Evolutionary conservation across 35 echinoderm and acorn worm species (phyloP).

Genomic region (Strongylocentrotus purpuratus): DNA sequence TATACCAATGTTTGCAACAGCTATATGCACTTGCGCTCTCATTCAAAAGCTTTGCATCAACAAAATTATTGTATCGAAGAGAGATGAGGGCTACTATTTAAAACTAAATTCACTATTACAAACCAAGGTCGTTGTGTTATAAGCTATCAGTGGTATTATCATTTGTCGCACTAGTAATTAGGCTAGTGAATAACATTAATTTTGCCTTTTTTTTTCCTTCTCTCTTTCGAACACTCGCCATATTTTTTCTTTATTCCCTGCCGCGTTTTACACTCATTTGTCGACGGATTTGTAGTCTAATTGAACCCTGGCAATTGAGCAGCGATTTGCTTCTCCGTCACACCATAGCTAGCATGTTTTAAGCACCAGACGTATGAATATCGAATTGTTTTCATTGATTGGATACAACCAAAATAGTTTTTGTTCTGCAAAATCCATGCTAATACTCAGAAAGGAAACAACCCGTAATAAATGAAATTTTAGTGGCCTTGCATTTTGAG

Average conservation of each 20-base stretch:
- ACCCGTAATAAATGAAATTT: neutral
- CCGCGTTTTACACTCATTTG: neutral
- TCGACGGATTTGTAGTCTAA: conserved; percentile 19
- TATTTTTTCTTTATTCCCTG: neutral
- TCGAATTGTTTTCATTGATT: neutral
- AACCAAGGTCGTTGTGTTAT: too few relatives aligned
- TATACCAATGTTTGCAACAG: too few relatives aligned
- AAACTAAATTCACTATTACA: too few relatives aligned
- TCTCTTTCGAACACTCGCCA: neutral
- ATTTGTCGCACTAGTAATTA: neutral
- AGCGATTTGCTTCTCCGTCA: neutral
- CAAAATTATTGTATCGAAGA: too few relatives aligned
- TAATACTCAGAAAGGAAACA: neutral
- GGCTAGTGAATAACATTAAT: neutral
- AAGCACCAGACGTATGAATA: neutral
- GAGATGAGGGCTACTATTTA: too few relatives aligned
- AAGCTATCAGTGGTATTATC: neutral
- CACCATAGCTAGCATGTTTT: neutral
- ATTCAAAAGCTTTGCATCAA: too few relatives aligned
- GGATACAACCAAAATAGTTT: neutral
- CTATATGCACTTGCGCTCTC: too few relatives aligned
- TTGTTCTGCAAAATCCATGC: neutral
- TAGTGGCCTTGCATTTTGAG: neutral
- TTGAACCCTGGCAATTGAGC: neutral
- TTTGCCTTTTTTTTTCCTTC: neutral